Percentiles rank a stretch among this genome's conserved stretches.
Evolutionary conservation across 2,888 invertebrate species (phyloP).

Genomic region (Periphyllus acericola): DNA sequence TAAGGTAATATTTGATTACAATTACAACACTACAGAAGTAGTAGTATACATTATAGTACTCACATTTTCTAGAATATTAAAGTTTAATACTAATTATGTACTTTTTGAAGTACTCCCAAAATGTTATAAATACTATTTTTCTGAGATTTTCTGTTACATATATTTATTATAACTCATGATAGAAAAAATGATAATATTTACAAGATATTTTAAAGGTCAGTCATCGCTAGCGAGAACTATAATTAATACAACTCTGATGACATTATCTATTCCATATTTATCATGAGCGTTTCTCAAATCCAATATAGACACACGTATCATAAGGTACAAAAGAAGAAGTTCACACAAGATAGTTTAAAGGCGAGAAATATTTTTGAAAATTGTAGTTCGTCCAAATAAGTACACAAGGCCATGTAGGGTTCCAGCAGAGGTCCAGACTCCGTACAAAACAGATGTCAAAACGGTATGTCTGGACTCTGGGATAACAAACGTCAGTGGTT

Average conservation of each 20-base stretch:
- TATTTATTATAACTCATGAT: too few species aligned
- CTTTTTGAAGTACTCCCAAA: too few species aligned
- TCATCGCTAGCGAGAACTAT: not conserved
- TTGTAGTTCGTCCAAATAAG: not conserved
- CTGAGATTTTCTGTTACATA: too few species aligned
- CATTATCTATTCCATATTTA: not conserved
- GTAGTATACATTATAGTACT: too few species aligned
- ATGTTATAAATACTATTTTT: too few species aligned
- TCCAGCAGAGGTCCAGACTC: not conserved
- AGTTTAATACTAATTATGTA: too few species aligned
- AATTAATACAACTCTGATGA: not conserved
- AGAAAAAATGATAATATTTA: too few species aligned
- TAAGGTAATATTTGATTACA: too few species aligned
- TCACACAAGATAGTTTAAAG: not conserved
- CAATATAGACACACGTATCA: not conserved
- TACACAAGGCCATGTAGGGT: not conserved
- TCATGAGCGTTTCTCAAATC: not conserved
- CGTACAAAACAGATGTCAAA: not conserved
- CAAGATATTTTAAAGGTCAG: not conserved
- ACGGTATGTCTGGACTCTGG: not conserved
- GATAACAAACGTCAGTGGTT: not conserved
- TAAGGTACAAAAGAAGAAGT: not conserved
- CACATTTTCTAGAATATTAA: too few species aligned
- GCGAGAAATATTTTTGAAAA: not conserved
- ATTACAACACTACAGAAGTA: too few species aligned